Conservation (phyloP, 2,113 vertebrate genomes). For the Microtus ochrogaster region DNA sequence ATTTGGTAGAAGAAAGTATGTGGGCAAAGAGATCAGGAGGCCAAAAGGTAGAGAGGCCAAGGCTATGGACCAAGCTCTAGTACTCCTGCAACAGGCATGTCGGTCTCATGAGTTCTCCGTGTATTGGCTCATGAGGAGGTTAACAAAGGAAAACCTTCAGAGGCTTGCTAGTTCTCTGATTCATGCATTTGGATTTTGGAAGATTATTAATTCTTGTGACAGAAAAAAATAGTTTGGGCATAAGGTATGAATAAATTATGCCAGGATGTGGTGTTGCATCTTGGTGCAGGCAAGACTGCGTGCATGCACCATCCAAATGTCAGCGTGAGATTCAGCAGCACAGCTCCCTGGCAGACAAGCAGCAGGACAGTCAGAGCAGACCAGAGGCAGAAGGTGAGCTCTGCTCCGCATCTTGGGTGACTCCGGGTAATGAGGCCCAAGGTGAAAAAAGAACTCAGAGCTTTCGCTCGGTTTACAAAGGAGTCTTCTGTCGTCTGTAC, state of each 20-base stretch:
- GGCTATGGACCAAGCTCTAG: neutral
- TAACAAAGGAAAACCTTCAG: neutral
- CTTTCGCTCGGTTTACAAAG: constrained; percentile 1
- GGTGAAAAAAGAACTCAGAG: neutral
- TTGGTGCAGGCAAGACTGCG: neutral
- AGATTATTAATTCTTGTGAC: constrained; percentile 30
- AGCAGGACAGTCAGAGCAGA: neutral
- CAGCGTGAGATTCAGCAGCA: neutral
- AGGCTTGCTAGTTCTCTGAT: constrained; percentile 42
- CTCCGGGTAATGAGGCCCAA: neutral
- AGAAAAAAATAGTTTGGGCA: constrained; percentile 30
- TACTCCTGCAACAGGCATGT: neutral
- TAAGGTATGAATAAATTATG: constrained; percentile 24
- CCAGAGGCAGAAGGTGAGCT: neutral
- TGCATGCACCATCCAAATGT: neutral
- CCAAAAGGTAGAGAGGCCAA: neutral
- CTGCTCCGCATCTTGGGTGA: neutral
- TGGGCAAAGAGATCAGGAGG: neutral
- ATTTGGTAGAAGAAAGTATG: neutral
- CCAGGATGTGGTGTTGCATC: neutral
- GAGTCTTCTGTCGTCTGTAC: neutral
- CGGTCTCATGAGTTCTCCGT: neutral
- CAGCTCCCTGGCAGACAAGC: neutral
- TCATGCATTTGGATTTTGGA: constrained; percentile 23
- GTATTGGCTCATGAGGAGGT: neutral